Evolutionary conservation across 2,888 invertebrate species (phyloP), one percentile per base, ranked within the genome.

Genomic region (Chydorus sphaericus): DNA sequence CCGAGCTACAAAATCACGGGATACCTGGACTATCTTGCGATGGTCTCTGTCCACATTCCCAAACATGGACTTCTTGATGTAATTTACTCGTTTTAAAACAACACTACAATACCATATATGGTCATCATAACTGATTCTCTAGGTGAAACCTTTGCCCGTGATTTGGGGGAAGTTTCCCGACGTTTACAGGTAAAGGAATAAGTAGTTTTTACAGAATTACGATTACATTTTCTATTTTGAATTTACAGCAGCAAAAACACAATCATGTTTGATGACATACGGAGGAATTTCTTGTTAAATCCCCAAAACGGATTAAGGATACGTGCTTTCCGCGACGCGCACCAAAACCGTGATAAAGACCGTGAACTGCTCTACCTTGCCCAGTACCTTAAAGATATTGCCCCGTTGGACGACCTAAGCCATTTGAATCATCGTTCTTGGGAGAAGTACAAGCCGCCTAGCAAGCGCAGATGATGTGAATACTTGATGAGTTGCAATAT

Each of bases 241-340:
- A n/a, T n/a, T n/a, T 96, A 88, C 71, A 83, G 79, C 50, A 74
- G 84, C 0, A 85, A 85, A 66, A 97, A 97, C 69, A 96, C 94
- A 0, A 92, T 97, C 60, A 97, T 97, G 94, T 89, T 97, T 65
- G 96, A 97, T 67, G 96, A 97, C 65, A 85, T 94, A 37, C 75
- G 93, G 55, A 76, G 93, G 62, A 97, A 97, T 71, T 97, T 97
- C 66, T 79, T 94, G 37, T 94, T 97, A 94, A 97, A 97, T 70
- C 94, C 94, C 0, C 86, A 87, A 64, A 89, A 85, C 58, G 96
- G 96, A 0, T 73, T 96, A 1, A 83, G 84, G 70, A 94, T 96
- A 64, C 77, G 84, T 65, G 85, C 94, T 0, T 96, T 93, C 68
- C 77, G 85, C 5, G 85, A 93, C 66, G 94, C 94, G 0, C 93